Percentiles rank a stretch among this genome's conserved stretches.
Conservation (phyloP, 2,113 vertebrate species). For the Epinephelus lanceolatus region DNA sequence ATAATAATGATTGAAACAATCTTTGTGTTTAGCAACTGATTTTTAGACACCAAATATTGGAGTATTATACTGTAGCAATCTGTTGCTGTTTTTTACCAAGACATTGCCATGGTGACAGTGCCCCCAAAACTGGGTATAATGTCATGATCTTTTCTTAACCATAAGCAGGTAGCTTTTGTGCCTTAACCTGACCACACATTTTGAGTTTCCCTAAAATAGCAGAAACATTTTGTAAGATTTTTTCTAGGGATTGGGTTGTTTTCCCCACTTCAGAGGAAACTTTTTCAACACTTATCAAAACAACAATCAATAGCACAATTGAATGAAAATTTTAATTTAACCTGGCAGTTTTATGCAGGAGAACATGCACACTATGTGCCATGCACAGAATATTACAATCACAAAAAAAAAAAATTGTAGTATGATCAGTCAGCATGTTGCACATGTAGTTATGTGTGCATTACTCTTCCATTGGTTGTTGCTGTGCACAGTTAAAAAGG, state of each 20-base stretch:
- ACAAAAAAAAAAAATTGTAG: background rate
- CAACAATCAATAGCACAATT: background rate
- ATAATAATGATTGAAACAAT: background rate
- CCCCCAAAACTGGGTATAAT: too few relatives aligned
- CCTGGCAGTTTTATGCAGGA: background rate
- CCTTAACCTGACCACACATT: too few relatives aligned
- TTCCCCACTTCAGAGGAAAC: background rate
- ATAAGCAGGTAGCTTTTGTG: too few relatives aligned
- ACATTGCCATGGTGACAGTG: too few relatives aligned
- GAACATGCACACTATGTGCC: background rate
- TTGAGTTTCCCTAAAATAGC: too few relatives aligned
- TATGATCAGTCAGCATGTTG: background rate
- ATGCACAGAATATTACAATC: background rate
- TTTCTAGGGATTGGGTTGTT: too few relatives aligned
- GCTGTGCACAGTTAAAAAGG: slow-evolving; percentile 1
- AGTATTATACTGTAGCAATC: background rate
- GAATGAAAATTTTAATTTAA: background rate
- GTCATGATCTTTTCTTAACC: too few relatives aligned
- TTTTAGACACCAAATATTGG: too few relatives aligned
- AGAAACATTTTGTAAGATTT: too few relatives aligned
- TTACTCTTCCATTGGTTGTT: background rate
- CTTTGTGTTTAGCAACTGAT: background rate
- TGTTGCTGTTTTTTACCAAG: too few relatives aligned
- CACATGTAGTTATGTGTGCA: background rate
- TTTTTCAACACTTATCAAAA: background rate